phyloP scores from a whole-genome alignment of 2,888 invertebrate genomes.

The Cataglyphis cursor region DNA sequence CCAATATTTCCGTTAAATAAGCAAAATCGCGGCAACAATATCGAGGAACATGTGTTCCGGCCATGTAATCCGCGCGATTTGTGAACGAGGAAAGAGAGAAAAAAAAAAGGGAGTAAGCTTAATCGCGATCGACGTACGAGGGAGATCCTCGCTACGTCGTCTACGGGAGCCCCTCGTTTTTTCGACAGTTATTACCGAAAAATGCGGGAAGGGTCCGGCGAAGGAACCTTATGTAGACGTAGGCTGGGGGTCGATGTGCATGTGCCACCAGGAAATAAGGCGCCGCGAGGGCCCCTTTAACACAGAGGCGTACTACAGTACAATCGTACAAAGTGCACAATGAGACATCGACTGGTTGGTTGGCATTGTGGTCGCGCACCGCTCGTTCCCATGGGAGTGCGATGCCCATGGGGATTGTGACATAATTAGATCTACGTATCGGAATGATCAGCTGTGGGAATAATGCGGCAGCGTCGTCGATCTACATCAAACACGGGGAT shows the following conservation, averaged over 20 bases:
- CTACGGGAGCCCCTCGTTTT: conserved; percentile 55
- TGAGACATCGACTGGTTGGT: conserved; percentile 80
- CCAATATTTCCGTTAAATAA: conserved; percentile 59
- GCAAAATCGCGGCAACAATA: conserved; percentile 67
- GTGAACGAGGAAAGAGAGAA: conserved; percentile 23
- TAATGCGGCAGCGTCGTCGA: conserved; percentile 65
- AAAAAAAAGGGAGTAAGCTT: conserved; percentile 61
- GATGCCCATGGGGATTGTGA: conserved; percentile 80
- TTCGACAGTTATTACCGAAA: conserved; percentile 72
- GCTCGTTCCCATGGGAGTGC: conserved; percentile 82
- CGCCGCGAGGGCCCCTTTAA: conserved; percentile 70
- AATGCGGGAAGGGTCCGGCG: conserved; percentile 65
- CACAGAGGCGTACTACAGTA: conserved; percentile 74
- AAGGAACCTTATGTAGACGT: conserved; percentile 44
- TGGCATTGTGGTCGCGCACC: conserved; percentile 81
- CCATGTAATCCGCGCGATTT: conserved; percentile 72
- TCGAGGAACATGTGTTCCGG: conserved; percentile 76
- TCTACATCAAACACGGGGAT: conserved; percentile 65
- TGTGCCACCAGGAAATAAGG: conserved; percentile 70
- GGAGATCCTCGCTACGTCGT: conserved; percentile 59
- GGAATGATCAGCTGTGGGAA: conserved; percentile 85
- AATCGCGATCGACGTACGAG: conserved; percentile 67
- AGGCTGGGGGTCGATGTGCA: conserved; percentile 59
- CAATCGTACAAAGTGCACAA: conserved; percentile 85
- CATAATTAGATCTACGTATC: conserved; percentile 84